A percentile compares a stretch with the other conserved stretches of the same genome.
Conservation (phyloP, 2,113 vertebrate genomes). For the Phyllostomus discolor region DNA sequence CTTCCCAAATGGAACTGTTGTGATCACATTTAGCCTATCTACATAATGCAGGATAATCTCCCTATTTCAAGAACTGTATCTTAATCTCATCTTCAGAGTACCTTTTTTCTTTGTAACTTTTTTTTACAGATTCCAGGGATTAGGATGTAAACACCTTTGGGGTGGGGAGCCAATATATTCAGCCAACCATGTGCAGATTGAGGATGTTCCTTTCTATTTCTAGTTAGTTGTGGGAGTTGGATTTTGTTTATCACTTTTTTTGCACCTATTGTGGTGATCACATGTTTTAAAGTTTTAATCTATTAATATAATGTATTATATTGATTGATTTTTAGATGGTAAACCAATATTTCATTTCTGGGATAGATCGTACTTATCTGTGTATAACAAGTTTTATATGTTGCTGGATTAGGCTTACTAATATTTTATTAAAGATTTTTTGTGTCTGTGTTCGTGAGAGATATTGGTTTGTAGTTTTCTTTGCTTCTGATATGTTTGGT, state of each 20-base stretch:
- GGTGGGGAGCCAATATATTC: background rate
- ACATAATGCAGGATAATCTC: background rate
- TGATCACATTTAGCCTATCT: background rate
- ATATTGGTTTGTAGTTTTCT: conserved; percentile 14
- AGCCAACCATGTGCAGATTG: background rate
- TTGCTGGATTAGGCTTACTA: background rate
- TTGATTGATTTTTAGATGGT: conserved; percentile 16
- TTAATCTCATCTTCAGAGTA: background rate
- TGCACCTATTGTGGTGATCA: background rate
- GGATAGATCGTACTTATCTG: background rate
- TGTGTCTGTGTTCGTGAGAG: background rate
- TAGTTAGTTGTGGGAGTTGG: background rate
- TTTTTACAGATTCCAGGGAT: background rate
- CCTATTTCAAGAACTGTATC: background rate
- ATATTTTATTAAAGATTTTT: conserved; percentile 36
- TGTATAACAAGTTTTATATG: background rate
- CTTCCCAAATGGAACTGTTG: background rate
- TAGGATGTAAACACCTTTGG: background rate
- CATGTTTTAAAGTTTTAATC: background rate
- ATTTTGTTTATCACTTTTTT: background rate
- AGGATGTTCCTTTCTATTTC: background rate
- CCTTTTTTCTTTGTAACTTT: background rate
- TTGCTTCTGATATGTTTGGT: background rate
- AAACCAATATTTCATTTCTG: background rate
- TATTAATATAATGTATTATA: background rate